A percentile compares a stretch with the other conserved stretches of the same genome.
Conservation (phyloP, 2,888 invertebrate species). For the Rhagonycha lutea region DNA sequence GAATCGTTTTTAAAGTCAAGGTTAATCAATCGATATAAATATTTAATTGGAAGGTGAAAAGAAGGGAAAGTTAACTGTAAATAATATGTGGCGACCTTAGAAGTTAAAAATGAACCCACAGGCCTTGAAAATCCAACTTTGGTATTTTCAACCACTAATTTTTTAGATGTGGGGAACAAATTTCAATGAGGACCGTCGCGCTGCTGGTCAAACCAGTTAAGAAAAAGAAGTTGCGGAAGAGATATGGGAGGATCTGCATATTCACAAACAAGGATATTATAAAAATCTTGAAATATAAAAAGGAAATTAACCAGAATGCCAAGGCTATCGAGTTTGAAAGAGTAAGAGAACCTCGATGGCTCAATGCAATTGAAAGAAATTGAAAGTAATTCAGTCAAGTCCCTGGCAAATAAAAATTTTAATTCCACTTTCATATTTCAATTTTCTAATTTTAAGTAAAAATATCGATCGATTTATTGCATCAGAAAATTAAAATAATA, state of each 20-base stretch:
- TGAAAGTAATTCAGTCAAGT: slow-evolving; percentile 8
- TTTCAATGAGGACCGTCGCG: neutral
- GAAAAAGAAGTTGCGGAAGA: neutral
- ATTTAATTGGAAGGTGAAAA: neutral
- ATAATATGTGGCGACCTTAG: neutral
- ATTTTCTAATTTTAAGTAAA: neutral
- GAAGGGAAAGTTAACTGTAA: neutral
- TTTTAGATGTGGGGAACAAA: neutral
- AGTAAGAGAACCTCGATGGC: slow-evolving; percentile 8
- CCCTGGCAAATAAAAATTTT: neutral
- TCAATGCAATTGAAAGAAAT: slow-evolving; percentile 7
- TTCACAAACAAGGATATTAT: slow-evolving; percentile 1
- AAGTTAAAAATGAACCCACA: neutral
- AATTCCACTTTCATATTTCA: neutral
- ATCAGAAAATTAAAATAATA: neutral
- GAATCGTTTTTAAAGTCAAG: neutral
- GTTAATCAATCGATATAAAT: neutral
- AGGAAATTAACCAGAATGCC: slow-evolving; percentile 18
- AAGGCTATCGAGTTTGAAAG: slow-evolving; percentile 19
- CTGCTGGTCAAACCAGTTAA: neutral
- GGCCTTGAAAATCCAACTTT: neutral
- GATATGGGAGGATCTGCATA: neutral
- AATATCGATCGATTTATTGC: neutral
- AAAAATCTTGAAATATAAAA: slow-evolving; percentile 6
- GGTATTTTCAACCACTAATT: neutral